phyloP scores from a whole-genome alignment of 2,797 vertebrate genomes.

The Semaprochilodus insignis region DNA sequence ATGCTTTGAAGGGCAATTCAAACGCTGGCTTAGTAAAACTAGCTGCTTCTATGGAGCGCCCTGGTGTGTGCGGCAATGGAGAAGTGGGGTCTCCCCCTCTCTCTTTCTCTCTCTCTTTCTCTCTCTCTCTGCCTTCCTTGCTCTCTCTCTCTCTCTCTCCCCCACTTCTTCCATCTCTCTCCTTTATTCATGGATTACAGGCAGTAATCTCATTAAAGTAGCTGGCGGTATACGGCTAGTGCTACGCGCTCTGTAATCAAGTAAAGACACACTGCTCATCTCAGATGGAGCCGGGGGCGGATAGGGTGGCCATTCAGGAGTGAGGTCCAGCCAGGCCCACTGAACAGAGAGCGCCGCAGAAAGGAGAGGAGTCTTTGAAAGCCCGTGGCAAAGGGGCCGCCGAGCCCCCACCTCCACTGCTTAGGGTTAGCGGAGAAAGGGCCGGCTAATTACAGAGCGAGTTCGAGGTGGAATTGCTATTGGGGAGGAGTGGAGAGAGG shows the following conservation, averaged over 20 bases:
- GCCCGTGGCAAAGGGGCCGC: slow-evolving; percentile 63
- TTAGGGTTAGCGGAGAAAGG: slow-evolving; percentile 63
- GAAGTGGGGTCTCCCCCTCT: slow-evolving; percentile 32
- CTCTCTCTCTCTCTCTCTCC: slow-evolving; percentile 21
- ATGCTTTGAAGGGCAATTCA: slow-evolving; percentile 74
- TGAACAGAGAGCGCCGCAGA: slow-evolving; percentile 60
- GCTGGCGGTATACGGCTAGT: slow-evolving; percentile 75
- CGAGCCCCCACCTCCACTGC: slow-evolving; percentile 70
- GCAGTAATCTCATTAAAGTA: slow-evolving; percentile 83
- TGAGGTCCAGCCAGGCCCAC: slow-evolving; percentile 50
- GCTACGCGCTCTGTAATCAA: slow-evolving; percentile 79
- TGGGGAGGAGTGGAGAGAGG: slow-evolving; percentile 78
- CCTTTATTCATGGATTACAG: slow-evolving; percentile 80
- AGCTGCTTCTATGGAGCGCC: slow-evolving; percentile 66
- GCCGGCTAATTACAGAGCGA: slow-evolving; percentile 91
- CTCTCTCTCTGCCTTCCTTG: slow-evolving; percentile 18
- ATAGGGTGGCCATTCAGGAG: slow-evolving; percentile 66
- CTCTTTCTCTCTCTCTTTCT: slow-evolving; percentile 34
- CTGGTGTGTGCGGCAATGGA: slow-evolving; percentile 56
- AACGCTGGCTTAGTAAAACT: slow-evolving; percentile 70
- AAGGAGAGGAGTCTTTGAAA: slow-evolving; percentile 74
- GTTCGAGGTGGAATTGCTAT: slow-evolving; percentile 95
- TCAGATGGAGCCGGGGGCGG: slow-evolving; percentile 68
- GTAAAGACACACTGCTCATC: slow-evolving; percentile 75
- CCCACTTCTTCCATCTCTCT: slow-evolving; percentile 27